Base-by-base conservation (phyloP, 2,888 invertebrate genomes). In the Apoda limacodes region DNA sequence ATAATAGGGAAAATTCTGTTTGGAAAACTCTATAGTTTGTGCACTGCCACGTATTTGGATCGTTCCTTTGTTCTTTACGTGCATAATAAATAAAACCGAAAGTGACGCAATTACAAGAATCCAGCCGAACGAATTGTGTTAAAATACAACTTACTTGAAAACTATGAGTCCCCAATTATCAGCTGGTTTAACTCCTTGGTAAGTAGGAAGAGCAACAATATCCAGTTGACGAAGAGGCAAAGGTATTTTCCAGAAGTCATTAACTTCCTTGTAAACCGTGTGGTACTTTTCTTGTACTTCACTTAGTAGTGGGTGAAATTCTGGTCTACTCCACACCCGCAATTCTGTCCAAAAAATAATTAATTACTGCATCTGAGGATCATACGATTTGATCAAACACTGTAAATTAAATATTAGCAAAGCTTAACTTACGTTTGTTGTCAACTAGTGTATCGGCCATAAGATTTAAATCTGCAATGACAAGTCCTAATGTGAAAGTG, bases 111-210 rank as follows among this genome's bases (percentile, higher is more conserved):
- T 9, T 10, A 4, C 14, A 9, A 13, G 21, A 2, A 22, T 20
- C 7, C n/a, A 1, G 4, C 10, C 1, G n/a, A 1, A 4, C 20
- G 14, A 33, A 19, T 29, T 7, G 9, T 9, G 27, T 21, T 9
- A 6, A 25, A 5, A 23, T 13, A 17, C 10, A 28, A 60, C 74
- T 74, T 75, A 92, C 92, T 87, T 90, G 57, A 91, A 90, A 20
- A 90, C 76, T 42, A 92, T 83, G 2, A 92, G 71, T 3, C 92
- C 92, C 91, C 91, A 92, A 50, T 86, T 88, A 48, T 92, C 91
- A 3, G 88, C 86, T 0, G 91, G 89, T 43, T 87, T 86, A 2
- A 87, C 85, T 1, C 88, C 86, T 39, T 84, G 82, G 42, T 89
- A 87, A 39, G 85, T 86, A 0, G 92, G 92, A 28, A 92, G 65